Conservation (phyloP, 2,888 invertebrate species). For the Ceraclea dissimilis region DNA sequence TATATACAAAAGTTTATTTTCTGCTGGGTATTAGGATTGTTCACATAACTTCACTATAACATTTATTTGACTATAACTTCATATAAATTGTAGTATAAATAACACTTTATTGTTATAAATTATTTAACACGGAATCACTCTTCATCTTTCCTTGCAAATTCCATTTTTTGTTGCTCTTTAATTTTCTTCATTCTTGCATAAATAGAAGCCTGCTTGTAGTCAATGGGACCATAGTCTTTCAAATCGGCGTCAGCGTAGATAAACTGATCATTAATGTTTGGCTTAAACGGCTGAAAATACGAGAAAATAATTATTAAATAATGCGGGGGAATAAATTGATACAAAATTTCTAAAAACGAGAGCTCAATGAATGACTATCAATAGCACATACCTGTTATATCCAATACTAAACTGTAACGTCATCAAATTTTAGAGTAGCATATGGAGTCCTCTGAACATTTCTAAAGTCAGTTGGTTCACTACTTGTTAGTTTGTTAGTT, state of each 20-base stretch:
- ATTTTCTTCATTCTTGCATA: conserved; percentile 68
- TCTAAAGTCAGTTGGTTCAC: conserved; percentile 13
- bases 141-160: conserved; percentile 27
- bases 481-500: conserved; percentile 22
- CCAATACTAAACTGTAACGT: conserved; percentile 36
- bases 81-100: too few species aligned
- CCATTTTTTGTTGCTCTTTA: conserved; percentile 45
- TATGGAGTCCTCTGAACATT: conserved; percentile 49
- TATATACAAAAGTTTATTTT: too few species aligned
- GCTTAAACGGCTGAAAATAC: conserved; percentile 64
- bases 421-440: conserved; percentile 58
- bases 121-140: neutral
- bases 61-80: too few species aligned
- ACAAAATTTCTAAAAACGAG: too few species aligned
- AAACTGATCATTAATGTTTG: conserved; percentile 66
- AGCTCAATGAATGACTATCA: too few species aligned
- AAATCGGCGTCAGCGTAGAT: conserved; percentile 88
- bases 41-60: too few species aligned
- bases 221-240: conserved; percentile 84
- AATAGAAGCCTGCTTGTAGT: conserved; percentile 84
- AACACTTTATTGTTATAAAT: too few species aligned
- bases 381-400: neutral
- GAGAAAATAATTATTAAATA: too few species aligned
- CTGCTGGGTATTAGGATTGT: too few species aligned
- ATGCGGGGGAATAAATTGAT: neutral